These are phyloP conservation scores for Synanthedon vespiformis DNA, from an alignment of 2,888 invertebrate species.

Conservation along the genomic window DNA sequence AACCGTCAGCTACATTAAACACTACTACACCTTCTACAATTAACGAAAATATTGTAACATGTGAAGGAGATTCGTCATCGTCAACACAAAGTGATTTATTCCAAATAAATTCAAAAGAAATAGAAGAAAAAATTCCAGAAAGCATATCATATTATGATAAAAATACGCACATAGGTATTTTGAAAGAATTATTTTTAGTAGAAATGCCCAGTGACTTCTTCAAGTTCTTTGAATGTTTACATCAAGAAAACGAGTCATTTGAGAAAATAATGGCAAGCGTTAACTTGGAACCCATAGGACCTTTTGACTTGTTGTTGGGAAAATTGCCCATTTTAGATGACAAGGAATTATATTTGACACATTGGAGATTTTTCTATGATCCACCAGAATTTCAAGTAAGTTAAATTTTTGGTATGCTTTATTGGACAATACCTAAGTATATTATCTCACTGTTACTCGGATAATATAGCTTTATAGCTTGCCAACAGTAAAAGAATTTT, in stretches of 20 bases:
- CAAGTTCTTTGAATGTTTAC: slow-evolving; percentile 83
- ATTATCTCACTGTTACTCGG: too few species aligned
- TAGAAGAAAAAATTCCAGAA: slow-evolving; percentile 19
- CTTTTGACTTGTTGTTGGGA: slow-evolving; percentile 84
- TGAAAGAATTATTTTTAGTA: slow-evolving; percentile 81
- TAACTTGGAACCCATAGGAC: slow-evolving; percentile 84
- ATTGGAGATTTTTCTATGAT: slow-evolving; percentile 94
- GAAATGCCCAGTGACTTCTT: slow-evolving; percentile 94
- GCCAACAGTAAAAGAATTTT: too few species aligned
- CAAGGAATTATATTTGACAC: slow-evolving; percentile 76
- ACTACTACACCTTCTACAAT: not conserved
- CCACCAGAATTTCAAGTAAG: slow-evolving; percentile 91
- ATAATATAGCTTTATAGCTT: too few species aligned
- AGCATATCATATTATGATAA: slow-evolving; percentile 46
- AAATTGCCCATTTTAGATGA: slow-evolving; percentile 68
- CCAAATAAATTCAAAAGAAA: slow-evolving; percentile 1
- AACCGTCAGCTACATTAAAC: too few species aligned
- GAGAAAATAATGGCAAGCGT: slow-evolving; percentile 74
- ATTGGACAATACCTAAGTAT: too few species aligned
- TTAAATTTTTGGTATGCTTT: too few species aligned
- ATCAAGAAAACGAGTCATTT: slow-evolving; percentile 59
- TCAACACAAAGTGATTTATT: not conserved
- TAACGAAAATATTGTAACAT: too few species aligned
- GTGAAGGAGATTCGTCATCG: too few species aligned
- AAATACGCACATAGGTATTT: slow-evolving; percentile 63